phyloP scores from a whole-genome alignment of 2,113 vertebrate species.

The Chascanopsetta lugubris region DNA sequence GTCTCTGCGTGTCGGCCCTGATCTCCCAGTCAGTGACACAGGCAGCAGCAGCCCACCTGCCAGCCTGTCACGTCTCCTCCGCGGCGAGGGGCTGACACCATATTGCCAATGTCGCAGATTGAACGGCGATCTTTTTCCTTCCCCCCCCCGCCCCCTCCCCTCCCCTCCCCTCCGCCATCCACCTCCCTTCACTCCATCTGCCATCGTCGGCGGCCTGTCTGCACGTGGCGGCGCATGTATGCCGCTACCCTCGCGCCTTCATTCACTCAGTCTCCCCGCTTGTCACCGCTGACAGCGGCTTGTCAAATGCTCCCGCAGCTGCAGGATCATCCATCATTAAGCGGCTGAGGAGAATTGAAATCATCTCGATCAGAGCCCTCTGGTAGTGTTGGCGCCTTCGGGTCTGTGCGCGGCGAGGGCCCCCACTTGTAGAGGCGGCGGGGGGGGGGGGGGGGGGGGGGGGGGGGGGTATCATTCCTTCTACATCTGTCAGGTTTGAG shows the following conservation, averaged over 20 bases:
- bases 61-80: constrained; percentile 73
- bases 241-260: constrained; percentile 60
- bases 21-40: constrained; percentile 73
- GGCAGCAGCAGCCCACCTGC: constrained; percentile 74
- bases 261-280: constrained; percentile 66
- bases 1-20: constrained; percentile 66
- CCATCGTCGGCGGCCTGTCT: constrained; percentile 68
- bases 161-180: constrained; percentile 74
- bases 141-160: too few species aligned
- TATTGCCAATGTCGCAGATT: constrained; percentile 75
- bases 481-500: constrained; percentile 73
- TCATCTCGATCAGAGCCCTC: constrained; percentile 73
- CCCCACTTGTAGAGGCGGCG: constrained; percentile 59
- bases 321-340: constrained; percentile 79
- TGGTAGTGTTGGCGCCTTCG: constrained; percentile 54
- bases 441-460: too few species aligned
- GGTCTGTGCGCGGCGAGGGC: constrained; percentile 52
- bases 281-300: constrained; percentile 73
- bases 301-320: constrained; percentile 75
- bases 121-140: constrained; percentile 65
- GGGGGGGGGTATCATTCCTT: constrained; percentile 74
- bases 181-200: constrained; percentile 69
- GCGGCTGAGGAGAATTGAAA: constrained; percentile 73
- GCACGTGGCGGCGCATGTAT: constrained; percentile 44
- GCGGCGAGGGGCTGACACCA: constrained; percentile 68